phyloP scores from a whole-genome alignment of 2,113 vertebrate genomes.

The Grus americana region DNA sequence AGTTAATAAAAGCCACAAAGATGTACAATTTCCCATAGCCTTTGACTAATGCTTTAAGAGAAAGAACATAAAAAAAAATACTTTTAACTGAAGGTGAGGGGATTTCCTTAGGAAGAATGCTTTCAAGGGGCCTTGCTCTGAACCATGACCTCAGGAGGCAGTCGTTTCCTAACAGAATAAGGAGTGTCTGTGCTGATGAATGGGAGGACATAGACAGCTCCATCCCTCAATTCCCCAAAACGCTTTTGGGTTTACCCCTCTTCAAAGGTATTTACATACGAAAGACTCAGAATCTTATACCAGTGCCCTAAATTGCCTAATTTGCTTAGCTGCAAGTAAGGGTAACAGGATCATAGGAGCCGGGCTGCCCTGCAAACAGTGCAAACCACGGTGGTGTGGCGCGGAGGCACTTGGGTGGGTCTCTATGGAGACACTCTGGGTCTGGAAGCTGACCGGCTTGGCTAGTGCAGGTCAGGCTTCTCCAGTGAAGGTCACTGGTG shows the following conservation, averaged over 20 bases:
- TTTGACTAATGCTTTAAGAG: conserved; percentile 49
- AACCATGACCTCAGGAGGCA: neutral
- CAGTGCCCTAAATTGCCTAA: neutral
- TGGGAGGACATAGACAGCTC: neutral
- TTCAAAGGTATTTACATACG: neutral
- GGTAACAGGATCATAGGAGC: neutral
- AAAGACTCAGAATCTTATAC: neutral
- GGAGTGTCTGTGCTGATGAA: neutral
- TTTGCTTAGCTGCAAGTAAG: neutral
- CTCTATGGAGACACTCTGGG: neutral
- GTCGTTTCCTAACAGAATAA: neutral
- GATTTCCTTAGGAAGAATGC: conserved; percentile 46
- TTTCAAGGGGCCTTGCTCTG: neutral
- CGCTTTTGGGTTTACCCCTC: neutral
- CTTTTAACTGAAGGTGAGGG: conserved; percentile 19
- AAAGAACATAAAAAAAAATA: neutral
- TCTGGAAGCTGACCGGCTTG: neutral
- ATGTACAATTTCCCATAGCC: conserved; percentile 31
- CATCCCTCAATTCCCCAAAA: neutral
- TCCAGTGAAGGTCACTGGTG: neutral
- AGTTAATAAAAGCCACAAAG: conserved; percentile 46
- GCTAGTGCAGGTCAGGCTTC: neutral
- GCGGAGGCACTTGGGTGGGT: neutral
- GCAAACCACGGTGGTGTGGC: too few relatives aligned
- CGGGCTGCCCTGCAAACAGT: neutral